Conservation (phyloP, 1,140 invertebrate genomes). For the Fopius arisanus region DNA sequence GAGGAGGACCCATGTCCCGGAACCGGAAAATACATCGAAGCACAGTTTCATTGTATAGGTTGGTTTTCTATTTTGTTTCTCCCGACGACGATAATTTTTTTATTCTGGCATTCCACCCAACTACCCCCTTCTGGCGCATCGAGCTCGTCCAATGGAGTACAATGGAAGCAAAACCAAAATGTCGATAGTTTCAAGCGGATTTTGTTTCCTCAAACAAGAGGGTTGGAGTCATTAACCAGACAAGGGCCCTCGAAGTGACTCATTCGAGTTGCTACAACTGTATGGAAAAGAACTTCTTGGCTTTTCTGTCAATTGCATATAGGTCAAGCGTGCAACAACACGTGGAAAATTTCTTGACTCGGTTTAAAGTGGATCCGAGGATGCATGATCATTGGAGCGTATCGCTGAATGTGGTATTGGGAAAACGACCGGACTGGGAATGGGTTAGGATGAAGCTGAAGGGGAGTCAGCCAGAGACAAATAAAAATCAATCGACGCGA, state of each 20-base stretch:
- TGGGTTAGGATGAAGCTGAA: slow-evolving; percentile 8
- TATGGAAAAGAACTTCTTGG: not conserved
- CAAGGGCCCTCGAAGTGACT: not conserved
- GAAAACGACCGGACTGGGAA: slow-evolving; percentile 1
- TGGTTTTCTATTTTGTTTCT: slow-evolving; percentile 47
- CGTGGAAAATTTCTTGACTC: not conserved
- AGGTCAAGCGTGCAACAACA: not conserved
- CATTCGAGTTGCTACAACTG: not conserved
- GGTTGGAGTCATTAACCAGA: not conserved
- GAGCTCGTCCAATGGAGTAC: slow-evolving; percentile 18
- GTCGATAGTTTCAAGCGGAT: not conserved
- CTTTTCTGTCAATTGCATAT: slow-evolving; percentile 1
- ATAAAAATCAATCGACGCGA: slow-evolving; percentile 40
- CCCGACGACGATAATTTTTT: slow-evolving; percentile 17
- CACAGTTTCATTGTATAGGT: slow-evolving; percentile 69
- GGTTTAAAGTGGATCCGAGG: not conserved
- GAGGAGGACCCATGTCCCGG: slow-evolving; percentile 70
- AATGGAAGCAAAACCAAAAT: not conserved
- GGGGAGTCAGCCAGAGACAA: slow-evolving; percentile 33
- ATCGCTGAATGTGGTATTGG: slow-evolving; percentile 18
- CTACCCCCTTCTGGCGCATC: slow-evolving; percentile 13
- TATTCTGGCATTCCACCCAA: not conserved
- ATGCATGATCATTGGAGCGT: not conserved
- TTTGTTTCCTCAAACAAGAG: not conserved
- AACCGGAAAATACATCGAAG: slow-evolving; percentile 71